A percentile compares a stretch with the other conserved stretches of the same genome.
Conservation (phyloP, 2,113 vertebrate genomes). For the Phylloscopus whistleri region DNA sequence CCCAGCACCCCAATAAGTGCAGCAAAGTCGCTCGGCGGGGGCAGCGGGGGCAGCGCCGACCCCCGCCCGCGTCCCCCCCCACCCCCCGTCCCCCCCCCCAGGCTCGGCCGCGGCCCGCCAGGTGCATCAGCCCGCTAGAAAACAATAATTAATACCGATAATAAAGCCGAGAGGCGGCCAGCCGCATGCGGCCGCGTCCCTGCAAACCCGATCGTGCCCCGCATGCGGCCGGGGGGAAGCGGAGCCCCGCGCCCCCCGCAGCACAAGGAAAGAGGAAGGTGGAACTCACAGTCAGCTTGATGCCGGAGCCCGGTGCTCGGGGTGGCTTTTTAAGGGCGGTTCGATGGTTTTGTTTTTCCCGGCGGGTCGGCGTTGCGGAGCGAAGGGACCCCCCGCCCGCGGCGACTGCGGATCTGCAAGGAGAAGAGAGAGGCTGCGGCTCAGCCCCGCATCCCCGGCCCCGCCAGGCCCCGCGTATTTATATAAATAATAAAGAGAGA, state of each 20-base stretch:
- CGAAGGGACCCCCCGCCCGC: conserved; percentile 24
- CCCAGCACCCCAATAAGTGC: background rate
- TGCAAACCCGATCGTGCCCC: background rate
- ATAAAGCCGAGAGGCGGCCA: background rate
- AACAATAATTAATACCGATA: background rate
- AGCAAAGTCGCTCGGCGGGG: background rate
- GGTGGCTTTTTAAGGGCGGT: background rate
- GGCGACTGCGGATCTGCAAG: conserved; percentile 50
- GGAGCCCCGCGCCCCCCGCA: background rate
- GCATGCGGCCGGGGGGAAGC: background rate
- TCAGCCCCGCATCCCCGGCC: conserved; percentile 9
- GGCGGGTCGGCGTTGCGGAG: conserved; percentile 1
- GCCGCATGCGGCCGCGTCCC: background rate
- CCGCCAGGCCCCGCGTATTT: conserved; percentile 46
- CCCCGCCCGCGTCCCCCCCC: too few species aligned
- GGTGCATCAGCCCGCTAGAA: background rate
- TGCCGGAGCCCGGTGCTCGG: background rate
- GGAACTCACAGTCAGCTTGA: conserved; percentile 43
- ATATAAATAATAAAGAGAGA: conserved; percentile 23
- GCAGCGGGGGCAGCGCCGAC: too few species aligned
- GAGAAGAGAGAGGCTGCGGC: conserved; percentile 43
- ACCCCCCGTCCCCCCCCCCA: fast-evolving
- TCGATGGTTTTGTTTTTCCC: background rate
- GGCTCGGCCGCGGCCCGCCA: background rate
- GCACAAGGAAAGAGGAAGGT: background rate